Base-by-base conservation (phyloP, 2,888 invertebrate species). In the Hirudinaria manillensis region DNA sequence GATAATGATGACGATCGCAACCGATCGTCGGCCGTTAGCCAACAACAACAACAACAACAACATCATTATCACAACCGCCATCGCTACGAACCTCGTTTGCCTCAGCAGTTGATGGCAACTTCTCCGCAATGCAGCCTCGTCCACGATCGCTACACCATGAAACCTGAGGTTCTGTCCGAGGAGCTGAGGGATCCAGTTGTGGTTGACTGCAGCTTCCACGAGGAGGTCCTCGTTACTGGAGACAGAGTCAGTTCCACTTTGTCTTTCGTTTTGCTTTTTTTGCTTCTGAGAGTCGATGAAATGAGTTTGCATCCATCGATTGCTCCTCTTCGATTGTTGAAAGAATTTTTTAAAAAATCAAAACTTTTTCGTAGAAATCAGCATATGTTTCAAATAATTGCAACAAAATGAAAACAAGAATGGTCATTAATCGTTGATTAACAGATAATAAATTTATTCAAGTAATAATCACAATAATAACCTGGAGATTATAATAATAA, bases 131-230 rank as follows among this genome's bases (percentile, higher is more conserved):
- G 72, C 32, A 1, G 21, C 19, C 53, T 55, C 32, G 27, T 55
- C 61, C 84, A 84, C 79, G 82, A 84, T 55, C 81, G 83, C 78
- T 82, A 82, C 78, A 78, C 76, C 29, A 79, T 84, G 27, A 79
- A 81, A 65, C 85, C 85, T 16, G 82, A 84, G 4, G 83, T 85
- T 0, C 78, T 84, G 77, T 83, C 84, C 7, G 84, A 61, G n/a
- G 6, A 61, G 29, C 1, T 61, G 3, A 61, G n/a, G 13, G 29
- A 61, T 1, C 10, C 24, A 61, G 7, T 61, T n/a, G 24, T n/a
- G 53, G 53, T 21, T n/a, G 24, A 24, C 61, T 61, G 61, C 29
- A 29, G 24, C 29, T 24, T 61, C n/a, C 24, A 61, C 24, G 29
- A 61, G n/a, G 61, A 29, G n/a, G 24, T 61, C 3, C 29, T 61